phyloP scores from a whole-genome alignment of 1,140 invertebrate species.

The Drosophila sp. region DNA sequence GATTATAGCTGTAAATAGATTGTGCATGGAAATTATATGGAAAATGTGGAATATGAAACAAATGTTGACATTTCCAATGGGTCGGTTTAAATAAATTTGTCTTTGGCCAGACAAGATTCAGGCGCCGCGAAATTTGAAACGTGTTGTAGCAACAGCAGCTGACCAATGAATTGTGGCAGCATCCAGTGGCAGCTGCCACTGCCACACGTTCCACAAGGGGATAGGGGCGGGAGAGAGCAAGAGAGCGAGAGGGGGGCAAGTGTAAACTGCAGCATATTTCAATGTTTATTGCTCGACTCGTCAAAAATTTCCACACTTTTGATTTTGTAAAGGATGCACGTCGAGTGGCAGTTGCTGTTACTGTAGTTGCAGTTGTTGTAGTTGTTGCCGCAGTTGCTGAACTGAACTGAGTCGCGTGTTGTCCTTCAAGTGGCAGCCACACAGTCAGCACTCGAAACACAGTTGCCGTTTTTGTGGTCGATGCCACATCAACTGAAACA shows the following conservation, averaged over 20 bases:
- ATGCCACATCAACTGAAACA: constrained; percentile 12
- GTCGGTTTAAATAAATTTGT: background rate
- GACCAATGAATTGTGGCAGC: constrained; percentile 24
- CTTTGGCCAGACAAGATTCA: background rate
- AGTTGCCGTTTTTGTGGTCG: constrained; percentile 79
- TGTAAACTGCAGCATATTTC: constrained; percentile 59
- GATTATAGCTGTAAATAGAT: constrained; percentile 69
- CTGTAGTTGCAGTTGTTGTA: background rate
- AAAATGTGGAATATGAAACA: constrained; percentile 73
- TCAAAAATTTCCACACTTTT: constrained; percentile 77
- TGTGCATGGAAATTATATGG: constrained; percentile 62
- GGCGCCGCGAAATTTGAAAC: constrained; percentile 41
- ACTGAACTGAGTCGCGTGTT: constrained; percentile 30
- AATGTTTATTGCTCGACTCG: constrained; percentile 64
- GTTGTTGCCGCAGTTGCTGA: background rate
- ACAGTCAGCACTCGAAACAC: constrained; percentile 53
- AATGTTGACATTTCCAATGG: constrained; percentile 68
- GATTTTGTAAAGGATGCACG: constrained; percentile 67
- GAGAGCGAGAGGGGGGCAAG: constrained; percentile 9
- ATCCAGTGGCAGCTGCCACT: constrained; percentile 16
- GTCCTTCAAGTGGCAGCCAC: constrained; percentile 27
- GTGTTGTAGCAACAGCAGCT: constrained; percentile 38
- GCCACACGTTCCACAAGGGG: constrained; percentile 29
- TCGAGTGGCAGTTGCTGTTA: constrained; percentile 35
- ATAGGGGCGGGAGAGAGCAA: background rate